Evolutionary conservation across 2,113 vertebrate genomes (phyloP).

Genomic region (Grammomys dolichurus): DNA sequence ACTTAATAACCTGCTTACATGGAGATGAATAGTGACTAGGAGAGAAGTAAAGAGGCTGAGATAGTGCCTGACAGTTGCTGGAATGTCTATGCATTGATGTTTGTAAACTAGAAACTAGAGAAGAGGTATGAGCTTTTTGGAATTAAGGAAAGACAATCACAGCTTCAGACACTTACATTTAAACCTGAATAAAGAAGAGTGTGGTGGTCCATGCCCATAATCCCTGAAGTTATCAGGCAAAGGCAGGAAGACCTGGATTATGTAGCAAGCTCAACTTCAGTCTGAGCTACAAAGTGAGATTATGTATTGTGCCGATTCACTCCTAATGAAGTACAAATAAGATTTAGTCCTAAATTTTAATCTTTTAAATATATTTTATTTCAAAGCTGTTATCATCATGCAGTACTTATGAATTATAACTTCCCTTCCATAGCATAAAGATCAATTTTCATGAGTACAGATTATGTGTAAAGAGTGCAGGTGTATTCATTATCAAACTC

Average conservation of each 20-base stretch:
- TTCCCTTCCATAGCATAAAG: neutral
- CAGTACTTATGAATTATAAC: neutral
- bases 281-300: neutral
- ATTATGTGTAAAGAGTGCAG: neutral
- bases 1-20: neutral
- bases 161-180: neutral
- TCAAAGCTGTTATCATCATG: neutral
- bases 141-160: neutral
- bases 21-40: neutral
- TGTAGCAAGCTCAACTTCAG: neutral
- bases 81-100: neutral
- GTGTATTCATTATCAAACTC: neutral
- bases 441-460: neutral
- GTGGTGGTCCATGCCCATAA: neutral
- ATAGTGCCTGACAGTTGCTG: neutral
- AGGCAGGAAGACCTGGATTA: no score
- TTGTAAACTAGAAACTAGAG: neutral
- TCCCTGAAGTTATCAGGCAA: neutral
- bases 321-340: neutral
- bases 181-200: neutral
- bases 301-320: neutral
- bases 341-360: neutral
- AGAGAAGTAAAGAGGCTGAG: neutral
- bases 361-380: neutral
- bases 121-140: neutral